These are phyloP conservation scores for Orthosia incerta DNA, from an alignment of 2,888 invertebrate genomes.

Conservation along the genomic window DNA sequence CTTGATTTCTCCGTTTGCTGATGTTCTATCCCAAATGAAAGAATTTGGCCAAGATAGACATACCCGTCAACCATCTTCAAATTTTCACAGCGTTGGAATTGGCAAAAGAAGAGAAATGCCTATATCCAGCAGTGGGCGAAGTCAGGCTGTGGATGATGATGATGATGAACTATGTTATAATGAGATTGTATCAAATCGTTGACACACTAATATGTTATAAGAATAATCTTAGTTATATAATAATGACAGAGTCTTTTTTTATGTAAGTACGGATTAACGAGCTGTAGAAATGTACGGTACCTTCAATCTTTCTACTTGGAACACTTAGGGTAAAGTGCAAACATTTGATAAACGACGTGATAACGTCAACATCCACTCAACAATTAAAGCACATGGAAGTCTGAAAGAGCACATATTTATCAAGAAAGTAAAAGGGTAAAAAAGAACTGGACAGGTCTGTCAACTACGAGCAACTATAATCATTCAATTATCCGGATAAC, in stretches of 20 bases:
- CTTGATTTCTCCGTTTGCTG: too few relatives aligned
- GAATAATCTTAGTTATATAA: background rate
- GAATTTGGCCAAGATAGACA: too few relatives aligned
- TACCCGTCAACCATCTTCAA: too few relatives aligned
- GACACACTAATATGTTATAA: background rate
- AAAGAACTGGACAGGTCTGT: background rate
- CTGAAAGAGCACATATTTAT: background rate
- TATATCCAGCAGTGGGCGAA: too few relatives aligned
- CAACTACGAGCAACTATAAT: conserved; percentile 5
- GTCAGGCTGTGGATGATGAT: too few relatives aligned
- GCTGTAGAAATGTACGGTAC: background rate
- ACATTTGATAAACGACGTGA: background rate
- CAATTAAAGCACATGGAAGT: too few relatives aligned
- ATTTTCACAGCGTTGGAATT: too few relatives aligned
- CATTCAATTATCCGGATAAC: conserved; percentile 28
- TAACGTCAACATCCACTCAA: background rate
- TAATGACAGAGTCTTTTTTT: background rate
- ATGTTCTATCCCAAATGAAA: too few relatives aligned
- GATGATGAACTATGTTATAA: too few relatives aligned
- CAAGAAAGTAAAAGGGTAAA: background rate
- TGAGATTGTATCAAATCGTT: too few relatives aligned
- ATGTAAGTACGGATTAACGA: background rate
- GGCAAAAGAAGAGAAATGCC: too few relatives aligned
- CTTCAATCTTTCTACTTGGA: background rate
- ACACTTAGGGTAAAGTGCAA: too few relatives aligned